These are phyloP conservation scores for Coptodon bakossiorum DNA, from an alignment of 2,113 vertebrate genomes.

Conservation along the genomic window DNA sequence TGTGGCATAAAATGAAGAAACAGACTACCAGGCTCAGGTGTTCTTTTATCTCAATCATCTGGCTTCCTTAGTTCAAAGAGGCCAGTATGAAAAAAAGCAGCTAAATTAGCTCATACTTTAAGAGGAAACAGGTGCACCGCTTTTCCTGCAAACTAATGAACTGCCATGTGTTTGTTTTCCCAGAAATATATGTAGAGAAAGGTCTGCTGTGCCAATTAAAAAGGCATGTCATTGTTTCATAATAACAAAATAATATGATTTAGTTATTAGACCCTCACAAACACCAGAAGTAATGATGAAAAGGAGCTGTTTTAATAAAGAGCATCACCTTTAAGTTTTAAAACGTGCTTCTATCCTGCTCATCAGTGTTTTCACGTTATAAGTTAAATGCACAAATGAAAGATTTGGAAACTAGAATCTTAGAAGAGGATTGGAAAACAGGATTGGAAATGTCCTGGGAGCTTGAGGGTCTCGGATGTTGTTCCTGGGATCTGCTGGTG, in stretches of 20 bases:
- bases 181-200: not conserved
- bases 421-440: not conserved
- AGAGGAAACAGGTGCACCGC: constrained; percentile 1
- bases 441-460: not conserved
- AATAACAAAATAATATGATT: not conserved
- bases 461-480: accelerated
- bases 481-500: not conserved
- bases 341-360: not conserved
- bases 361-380: not conserved
- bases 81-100: not conserved
- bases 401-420: not conserved
- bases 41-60: not conserved
- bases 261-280: not conserved
- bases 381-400: not conserved
- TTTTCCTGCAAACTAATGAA: not conserved
- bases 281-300: not conserved
- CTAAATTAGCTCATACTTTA: not conserved
- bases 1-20: not conserved
- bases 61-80: not conserved
- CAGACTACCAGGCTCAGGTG: not conserved
- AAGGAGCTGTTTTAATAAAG: not conserved
- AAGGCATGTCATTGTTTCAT: not conserved
- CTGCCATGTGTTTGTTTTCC: not conserved
- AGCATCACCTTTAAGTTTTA: no score
- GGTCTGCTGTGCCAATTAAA: not conserved